Base-by-base conservation (phyloP, 2,888 invertebrate genomes). In the Ochropacha duplaris region DNA sequence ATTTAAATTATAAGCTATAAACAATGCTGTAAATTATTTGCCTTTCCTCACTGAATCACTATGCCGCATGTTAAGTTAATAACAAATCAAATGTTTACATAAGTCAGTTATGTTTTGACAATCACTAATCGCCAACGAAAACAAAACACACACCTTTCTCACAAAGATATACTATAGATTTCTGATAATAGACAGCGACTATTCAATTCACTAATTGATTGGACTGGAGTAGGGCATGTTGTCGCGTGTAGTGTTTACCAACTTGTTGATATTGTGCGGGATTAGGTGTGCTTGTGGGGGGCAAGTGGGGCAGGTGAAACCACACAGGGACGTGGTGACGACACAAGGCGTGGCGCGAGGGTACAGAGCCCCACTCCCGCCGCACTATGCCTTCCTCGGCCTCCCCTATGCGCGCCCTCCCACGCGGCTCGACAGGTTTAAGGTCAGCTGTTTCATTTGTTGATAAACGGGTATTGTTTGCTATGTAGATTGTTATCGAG, bases 371-470 rank as follows among this genome's bases (percentile, higher is more conserved):
- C 69, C 80, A 54, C 63, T 58, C 56, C 82, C 83, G 54, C 82
- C 87, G 49, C 84, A 90, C 79, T 89, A 79, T 74, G 83, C 82
- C 57, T 92, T 77, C 83, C 84, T 88, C 71, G 92, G 92, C 51
- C 66, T 92, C 50, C 90, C 90, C 51, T 92, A 92, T 82, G 91
- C 87, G 55, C 81, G 77, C 63, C 74, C 85, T 44, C 85, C 84
- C 69, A 78, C 80, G 3, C 74, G 62, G 9, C 57, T 54, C 61
- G 64, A 79, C 80, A 80, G 88, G 74, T 90, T 86, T 74, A 86
- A 90, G 90, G 92, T 90, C 76, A 82, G 81, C 71, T 64, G 64
- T 64, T 75, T 68, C 62, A 74, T 79, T 80, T 77, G 73, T 71
- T 76, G 71, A 78, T 75, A 72, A 66, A 69, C 69, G 65, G 63